A percentile compares a stretch with the other conserved stretches of the same genome.
Conservation (phyloP, 2,113 vertebrate species). For the Aphelocoma coerulescens region DNA sequence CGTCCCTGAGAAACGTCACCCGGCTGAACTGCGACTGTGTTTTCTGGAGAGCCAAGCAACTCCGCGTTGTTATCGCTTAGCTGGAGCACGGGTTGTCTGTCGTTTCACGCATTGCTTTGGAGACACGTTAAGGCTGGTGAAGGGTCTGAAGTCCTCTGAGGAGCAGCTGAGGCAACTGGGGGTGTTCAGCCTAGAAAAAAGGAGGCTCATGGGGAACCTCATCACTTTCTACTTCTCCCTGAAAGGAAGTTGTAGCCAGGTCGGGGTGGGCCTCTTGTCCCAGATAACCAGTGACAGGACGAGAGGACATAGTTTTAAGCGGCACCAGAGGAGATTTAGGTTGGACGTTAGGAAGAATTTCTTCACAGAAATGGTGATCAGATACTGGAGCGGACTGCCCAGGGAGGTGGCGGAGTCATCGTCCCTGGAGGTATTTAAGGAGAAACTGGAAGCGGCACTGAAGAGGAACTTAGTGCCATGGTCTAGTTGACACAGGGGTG, state of each 20-base stretch:
- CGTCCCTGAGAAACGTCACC: not conserved
- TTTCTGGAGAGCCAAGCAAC: not conserved
- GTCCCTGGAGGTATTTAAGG: not conserved
- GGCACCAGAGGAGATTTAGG: not conserved
- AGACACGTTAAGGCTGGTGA: not conserved
- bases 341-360: not conserved
- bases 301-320: not conserved
- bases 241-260: not conserved
- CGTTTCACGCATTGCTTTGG: not conserved
- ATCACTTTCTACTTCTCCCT: not conserved
- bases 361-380: not conserved
- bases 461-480: not conserved
- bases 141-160: not conserved
- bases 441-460: not conserved
- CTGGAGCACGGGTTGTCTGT: not conserved
- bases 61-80: rapidly evolving
- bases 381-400: not conserved
- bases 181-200: not conserved
- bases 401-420: not conserved
- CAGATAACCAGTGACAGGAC: not conserved
- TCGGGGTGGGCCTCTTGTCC: not conserved
- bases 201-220: not conserved
- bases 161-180: not conserved
- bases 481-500: not conserved
- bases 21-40: too few relatives aligned